Evolutionary conservation across 2,113 vertebrate genomes (phyloP).

Genomic region (Bos indicus): DNA sequence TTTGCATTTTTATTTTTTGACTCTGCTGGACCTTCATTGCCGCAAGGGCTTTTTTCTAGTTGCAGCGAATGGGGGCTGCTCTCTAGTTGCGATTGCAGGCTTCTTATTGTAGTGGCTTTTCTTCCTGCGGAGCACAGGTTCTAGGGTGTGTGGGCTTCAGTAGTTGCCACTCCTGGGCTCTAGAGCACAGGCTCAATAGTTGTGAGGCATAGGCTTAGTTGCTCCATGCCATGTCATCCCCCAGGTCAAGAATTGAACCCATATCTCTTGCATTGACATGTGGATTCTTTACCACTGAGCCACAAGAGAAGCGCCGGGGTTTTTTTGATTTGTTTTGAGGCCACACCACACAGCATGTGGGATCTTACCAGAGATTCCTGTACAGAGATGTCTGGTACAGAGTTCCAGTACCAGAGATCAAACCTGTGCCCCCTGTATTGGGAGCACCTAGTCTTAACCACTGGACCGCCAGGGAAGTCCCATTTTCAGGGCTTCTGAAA

Average conservation of each 20-base stretch:
- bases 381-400: background rate
- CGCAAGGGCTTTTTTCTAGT: background rate
- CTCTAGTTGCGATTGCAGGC: rapidly evolving
- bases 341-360: background rate
- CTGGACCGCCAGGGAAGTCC: background rate
- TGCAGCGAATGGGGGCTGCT: background rate
- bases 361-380: background rate
- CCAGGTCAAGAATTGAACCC: background rate
- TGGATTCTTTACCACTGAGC: background rate
- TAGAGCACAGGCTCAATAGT: background rate
- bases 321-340: background rate
- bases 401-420: background rate
- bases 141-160: background rate
- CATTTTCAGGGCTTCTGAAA: background rate
- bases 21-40: background rate
- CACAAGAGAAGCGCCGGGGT: background rate
- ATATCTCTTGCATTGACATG: background rate
- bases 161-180: background rate
- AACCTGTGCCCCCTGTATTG: background rate
- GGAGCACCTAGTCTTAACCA: background rate
- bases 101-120: background rate
- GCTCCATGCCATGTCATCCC: background rate
- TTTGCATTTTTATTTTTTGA: background rate
- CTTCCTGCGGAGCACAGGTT: background rate
- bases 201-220: background rate